Percentiles rank a stretch among this genome's conserved stretches.
These are phyloP conservation scores for Peromyscus melanophrys DNA, from an alignment of 2,797 vertebrate species.

Conservation along the genomic window DNA sequence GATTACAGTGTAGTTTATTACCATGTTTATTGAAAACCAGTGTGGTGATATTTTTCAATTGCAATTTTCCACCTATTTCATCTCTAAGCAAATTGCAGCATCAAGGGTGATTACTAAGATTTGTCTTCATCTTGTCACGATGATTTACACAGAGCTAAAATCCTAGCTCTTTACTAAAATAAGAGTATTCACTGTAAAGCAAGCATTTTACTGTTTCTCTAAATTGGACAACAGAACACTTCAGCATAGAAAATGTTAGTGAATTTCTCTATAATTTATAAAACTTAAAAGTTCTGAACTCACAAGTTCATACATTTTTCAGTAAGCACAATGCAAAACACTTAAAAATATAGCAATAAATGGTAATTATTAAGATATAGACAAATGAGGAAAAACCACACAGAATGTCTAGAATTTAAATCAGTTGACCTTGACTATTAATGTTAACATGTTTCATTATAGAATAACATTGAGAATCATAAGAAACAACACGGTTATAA, in stretches of 20 bases:
- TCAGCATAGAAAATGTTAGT: not conserved
- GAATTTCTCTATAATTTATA: not conserved
- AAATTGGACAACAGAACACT: not conserved
- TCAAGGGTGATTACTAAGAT: constrained; percentile 27
- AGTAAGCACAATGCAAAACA: not conserved
- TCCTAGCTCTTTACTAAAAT: not conserved
- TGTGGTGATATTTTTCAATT: constrained; percentile 35
- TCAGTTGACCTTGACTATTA: not conserved
- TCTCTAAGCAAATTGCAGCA: constrained; percentile 61
- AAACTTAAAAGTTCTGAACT: not conserved
- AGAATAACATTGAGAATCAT: not conserved
- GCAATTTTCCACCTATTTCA: constrained; percentile 51
- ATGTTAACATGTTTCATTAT: not conserved
- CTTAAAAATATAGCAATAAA: constrained; percentile 33
- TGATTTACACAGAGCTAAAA: constrained; percentile 45
- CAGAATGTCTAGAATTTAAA: constrained; percentile 18
- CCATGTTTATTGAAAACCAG: constrained; percentile 47
- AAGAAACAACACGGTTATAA: not conserved
- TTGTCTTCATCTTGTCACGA: constrained; percentile 48
- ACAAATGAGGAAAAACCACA: not conserved
- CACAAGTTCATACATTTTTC: not conserved
- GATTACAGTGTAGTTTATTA: constrained; percentile 59
- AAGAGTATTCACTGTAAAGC: constrained; percentile 22
- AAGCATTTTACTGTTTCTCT: constrained; percentile 50
- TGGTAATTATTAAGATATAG: not conserved